Base-by-base conservation (phyloP, 2,797 vertebrate genomes). In the Acanthis flammea region DNA sequence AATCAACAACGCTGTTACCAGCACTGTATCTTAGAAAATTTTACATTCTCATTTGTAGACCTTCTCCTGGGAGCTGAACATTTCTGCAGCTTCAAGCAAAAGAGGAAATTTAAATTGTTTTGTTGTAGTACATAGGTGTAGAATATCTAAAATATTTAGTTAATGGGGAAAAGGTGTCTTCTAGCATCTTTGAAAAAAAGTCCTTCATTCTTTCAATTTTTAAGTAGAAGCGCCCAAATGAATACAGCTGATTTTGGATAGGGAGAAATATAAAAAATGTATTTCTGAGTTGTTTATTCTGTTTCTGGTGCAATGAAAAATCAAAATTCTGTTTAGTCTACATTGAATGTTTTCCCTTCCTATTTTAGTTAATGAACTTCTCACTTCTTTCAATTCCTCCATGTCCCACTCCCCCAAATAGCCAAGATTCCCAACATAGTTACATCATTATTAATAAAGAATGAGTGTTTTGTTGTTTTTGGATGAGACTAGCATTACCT, bases 391-490 rank as follows among this genome's bases (percentile, higher is more conserved):
- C 16, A 44, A 12, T 51, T 82, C 15, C 8, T 53, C 2, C 12
- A 10, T 1, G 0, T 39, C 30, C 22, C 25, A 9, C 7, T 35
- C 3, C 7, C 17, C 1, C 3, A 22, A 62, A 62, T 23, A 90
- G 79, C 14, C 14, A 73, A 39, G 23, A 48, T 76, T 76, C 15
- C 45, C 22, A 68, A 68, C 12, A 44, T 5, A 53, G 19, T 42
- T 35, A 78, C 27, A 75, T 83, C 35, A 53, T 24, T 68, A 25
- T 77, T 65, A 84, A 91, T 51, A 73, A 88, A 90, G 27, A 90
- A 77, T 47, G 12, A 63, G 10, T 39, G 6, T 57, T 83, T 77
- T 80, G 48, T 71, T 57, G 60, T 62, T 88, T 91, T 88, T 79
- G 47, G 50, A 80, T 39, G 18, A 81, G n/a, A 45, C 10, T 72